Evolutionary conservation across 1,140 invertebrate genomes (phyloP).

Genomic region (Neodiprion lecontei): DNA sequence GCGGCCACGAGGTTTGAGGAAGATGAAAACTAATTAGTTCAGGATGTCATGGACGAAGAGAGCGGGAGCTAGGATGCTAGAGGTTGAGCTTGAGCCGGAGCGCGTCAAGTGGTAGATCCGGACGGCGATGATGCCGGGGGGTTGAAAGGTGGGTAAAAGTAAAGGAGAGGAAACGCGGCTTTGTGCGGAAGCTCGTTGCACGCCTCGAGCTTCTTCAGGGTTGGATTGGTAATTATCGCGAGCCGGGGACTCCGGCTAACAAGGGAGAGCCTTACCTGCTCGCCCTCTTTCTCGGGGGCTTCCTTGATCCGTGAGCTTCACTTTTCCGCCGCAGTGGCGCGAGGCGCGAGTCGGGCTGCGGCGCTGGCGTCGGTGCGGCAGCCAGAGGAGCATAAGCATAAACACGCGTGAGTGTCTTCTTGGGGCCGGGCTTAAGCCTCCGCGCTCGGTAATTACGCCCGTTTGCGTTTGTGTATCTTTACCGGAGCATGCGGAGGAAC

Average conservation of each 20-base stretch:
- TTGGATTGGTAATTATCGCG: slow-evolving; percentile 5
- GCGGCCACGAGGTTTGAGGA: background rate
- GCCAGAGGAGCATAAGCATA: too few relatives aligned
- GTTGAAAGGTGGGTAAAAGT: background rate
- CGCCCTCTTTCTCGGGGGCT: background rate
- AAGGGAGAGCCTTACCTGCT: background rate
- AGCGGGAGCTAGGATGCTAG: too few relatives aligned
- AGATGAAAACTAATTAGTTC: background rate
- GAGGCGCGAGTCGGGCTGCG: too few relatives aligned
- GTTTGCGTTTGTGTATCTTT: too few relatives aligned
- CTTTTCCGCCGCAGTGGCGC: too few relatives aligned
- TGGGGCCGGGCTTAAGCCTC: too few relatives aligned
- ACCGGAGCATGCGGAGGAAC: too few relatives aligned
- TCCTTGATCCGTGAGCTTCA: background rate
- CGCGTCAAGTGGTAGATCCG: background rate
- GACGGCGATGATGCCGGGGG: background rate
- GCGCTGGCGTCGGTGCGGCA: too few relatives aligned
- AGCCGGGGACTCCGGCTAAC: background rate
- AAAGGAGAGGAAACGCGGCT: background rate
- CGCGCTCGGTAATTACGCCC: too few relatives aligned
- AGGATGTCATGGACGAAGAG: background rate
- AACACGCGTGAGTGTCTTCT: too few relatives aligned
- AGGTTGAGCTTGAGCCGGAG: background rate
- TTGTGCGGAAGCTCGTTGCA: background rate
- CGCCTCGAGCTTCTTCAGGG: background rate